Evolutionary conservation across 2,888 invertebrate genomes (phyloP).

Genomic region (Plebejus anna): DNA sequence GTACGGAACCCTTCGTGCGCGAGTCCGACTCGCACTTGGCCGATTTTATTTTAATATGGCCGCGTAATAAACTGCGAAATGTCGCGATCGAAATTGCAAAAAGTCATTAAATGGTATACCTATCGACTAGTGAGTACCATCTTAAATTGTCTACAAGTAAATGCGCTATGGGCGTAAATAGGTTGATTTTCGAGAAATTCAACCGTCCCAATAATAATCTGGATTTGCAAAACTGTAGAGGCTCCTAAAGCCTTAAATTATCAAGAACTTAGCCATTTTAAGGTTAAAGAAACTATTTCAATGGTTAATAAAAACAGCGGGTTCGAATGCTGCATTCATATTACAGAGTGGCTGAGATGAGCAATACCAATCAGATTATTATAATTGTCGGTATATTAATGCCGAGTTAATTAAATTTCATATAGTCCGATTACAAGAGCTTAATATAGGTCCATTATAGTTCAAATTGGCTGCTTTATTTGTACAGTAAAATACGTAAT

Average conservation of each 20-base stretch:
- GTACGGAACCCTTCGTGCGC: too few species aligned
- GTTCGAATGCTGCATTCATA: neutral
- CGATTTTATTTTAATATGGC: slow-evolving; percentile 9
- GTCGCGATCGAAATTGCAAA: neutral
- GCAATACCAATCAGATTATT: slow-evolving; percentile 10
- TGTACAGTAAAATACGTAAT: slow-evolving; percentile 21
- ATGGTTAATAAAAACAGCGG: neutral
- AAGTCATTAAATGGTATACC: neutral
- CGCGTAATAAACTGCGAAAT: neutral
- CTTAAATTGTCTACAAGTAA: too few species aligned
- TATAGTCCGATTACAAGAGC: slow-evolving; percentile 14
- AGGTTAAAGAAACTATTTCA: neutral
- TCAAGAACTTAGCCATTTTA: neutral
- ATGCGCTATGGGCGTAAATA: too few species aligned
- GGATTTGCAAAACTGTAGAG: too few species aligned
- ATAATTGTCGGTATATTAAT: slow-evolving; percentile 6
- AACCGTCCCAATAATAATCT: too few species aligned
- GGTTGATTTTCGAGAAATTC: too few species aligned
- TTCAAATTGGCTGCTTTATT: slow-evolving; percentile 19
- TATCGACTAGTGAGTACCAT: neutral
- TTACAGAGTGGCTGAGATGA: neutral
- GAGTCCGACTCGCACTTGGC: too few species aligned
- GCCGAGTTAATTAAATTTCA: slow-evolving; percentile 17
- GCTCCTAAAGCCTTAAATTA: too few species aligned
- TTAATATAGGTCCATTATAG: slow-evolving; percentile 8